phyloP scores from a whole-genome alignment of 2,888 invertebrate genomes.

The Andrena flavipes region DNA sequence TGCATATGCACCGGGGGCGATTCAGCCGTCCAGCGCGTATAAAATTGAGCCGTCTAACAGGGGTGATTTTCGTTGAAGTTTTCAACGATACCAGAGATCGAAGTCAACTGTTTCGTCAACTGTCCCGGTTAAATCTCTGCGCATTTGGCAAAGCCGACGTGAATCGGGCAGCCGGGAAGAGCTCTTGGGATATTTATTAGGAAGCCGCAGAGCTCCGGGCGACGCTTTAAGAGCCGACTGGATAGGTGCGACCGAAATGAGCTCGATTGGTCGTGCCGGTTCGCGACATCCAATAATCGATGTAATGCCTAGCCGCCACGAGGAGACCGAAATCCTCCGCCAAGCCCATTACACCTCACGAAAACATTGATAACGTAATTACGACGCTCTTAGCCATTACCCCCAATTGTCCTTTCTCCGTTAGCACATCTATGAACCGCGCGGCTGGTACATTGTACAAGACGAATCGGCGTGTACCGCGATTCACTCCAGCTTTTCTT shows the following conservation, averaged over 20 bases:
- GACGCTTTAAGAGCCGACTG: conserved; percentile 21
- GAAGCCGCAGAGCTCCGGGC: not conserved
- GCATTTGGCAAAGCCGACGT: not conserved
- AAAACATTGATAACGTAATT: conserved; percentile 64
- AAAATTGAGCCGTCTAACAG: conserved; percentile 12
- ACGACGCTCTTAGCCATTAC: conserved; percentile 39
- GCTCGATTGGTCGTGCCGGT: conserved; percentile 32
- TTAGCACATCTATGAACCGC: not conserved
- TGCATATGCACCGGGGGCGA: not conserved
- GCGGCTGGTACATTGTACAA: not conserved
- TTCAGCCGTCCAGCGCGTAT: conserved; percentile 6
- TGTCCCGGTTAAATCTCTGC: not conserved
- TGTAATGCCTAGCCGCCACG: conserved; percentile 58
- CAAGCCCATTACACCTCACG: conserved; percentile 58
- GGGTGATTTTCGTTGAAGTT: not conserved
- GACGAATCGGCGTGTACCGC: not conserved
- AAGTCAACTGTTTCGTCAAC: too few relatives aligned
- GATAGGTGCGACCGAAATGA: conserved; percentile 47
- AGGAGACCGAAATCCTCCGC: conserved; percentile 52
- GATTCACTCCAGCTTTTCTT: not conserved
- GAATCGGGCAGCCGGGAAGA: not conserved
- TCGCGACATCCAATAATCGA: conserved; percentile 63
- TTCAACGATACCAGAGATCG: too few relatives aligned
- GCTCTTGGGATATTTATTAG: conserved; percentile 1
- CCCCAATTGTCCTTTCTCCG: conserved; percentile 37